Evolutionary conservation across 2,797 vertebrate genomes (phyloP).

Genomic region (Toxotes lorentzi): DNA sequence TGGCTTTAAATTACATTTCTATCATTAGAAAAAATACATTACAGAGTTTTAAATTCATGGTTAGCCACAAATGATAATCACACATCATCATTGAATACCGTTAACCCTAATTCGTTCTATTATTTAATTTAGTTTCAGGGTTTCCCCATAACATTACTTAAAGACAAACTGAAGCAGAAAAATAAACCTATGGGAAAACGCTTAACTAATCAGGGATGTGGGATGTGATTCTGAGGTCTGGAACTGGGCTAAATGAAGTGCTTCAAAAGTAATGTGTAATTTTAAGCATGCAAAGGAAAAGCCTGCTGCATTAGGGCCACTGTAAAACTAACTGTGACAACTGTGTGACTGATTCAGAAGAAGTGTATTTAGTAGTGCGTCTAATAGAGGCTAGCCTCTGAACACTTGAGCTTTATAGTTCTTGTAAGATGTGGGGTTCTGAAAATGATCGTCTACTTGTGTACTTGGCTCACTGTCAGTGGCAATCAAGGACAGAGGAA

Average conservation of each 20-base stretch:
- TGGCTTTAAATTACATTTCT: background rate
- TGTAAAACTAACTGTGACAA: constrained; percentile 13
- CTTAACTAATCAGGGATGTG: background rate
- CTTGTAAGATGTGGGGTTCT: background rate
- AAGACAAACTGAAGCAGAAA: background rate
- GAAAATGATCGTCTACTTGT: constrained; percentile 3
- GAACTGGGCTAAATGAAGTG: constrained; percentile 9
- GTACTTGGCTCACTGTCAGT: constrained; percentile 28
- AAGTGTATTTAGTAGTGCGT: background rate
- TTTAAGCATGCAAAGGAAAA: constrained; percentile 25
- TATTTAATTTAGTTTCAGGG: background rate
- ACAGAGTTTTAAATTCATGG: background rate
- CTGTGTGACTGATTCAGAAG: constrained; percentile 32
- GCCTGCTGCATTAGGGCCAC: constrained; percentile 3
- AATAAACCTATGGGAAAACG: background rate
- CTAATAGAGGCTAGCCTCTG: background rate
- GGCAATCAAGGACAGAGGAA: constrained; percentile 46
- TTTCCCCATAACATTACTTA: background rate
- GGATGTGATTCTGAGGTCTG: background rate
- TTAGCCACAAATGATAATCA: background rate
- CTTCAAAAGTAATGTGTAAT: background rate
- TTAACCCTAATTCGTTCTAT: background rate
- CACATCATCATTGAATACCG: background rate
- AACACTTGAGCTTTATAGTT: constrained; percentile 12
- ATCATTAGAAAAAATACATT: background rate